A percentile compares a stretch with the other conserved stretches of the same genome.
These are phyloP conservation scores for Dolichallabes microphthalmus DNA, from an alignment of 2,113 vertebrate species.

Conservation along the genomic window DNA sequence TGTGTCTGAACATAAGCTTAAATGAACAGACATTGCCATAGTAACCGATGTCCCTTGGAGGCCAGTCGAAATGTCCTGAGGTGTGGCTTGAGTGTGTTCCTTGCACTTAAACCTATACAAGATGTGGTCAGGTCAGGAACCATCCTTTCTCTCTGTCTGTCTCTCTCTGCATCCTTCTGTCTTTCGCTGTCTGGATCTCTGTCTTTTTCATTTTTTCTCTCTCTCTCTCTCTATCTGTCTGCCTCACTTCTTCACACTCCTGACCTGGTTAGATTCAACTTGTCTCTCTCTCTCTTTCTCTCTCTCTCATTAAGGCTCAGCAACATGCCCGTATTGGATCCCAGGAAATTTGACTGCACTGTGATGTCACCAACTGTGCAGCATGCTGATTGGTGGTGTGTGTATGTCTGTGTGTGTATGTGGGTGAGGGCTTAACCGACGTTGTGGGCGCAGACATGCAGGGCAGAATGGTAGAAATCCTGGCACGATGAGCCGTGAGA, in stretches of 20 bases:
- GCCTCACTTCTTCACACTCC: constrained; percentile 24
- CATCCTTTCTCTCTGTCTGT: constrained; percentile 1
- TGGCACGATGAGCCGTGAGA: constrained; percentile 66
- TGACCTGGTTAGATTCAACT: constrained; percentile 32
- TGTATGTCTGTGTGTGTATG: constrained; percentile 21
- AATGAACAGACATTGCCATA: constrained; percentile 54
- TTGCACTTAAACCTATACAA: constrained; percentile 39
- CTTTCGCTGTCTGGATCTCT: neutral
- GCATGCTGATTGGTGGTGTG: constrained; percentile 62
- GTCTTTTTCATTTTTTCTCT: neutral
- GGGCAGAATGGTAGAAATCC: constrained; percentile 61
- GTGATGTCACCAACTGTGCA: constrained; percentile 65
- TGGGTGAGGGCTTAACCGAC: constrained; percentile 32
- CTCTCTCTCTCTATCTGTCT: constrained; percentile 14
- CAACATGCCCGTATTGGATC: constrained; percentile 71
- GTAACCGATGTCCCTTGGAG: constrained; percentile 55
- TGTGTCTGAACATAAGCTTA: constrained; percentile 46
- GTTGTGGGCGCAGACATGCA: constrained; percentile 55
- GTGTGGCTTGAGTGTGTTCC: constrained; percentile 39
- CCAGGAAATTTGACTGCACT: constrained; percentile 69
- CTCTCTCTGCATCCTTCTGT: neutral
- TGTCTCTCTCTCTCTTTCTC: constrained; percentile 52
- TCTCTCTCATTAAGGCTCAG: constrained; percentile 59
- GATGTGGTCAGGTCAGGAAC: constrained; percentile 12
- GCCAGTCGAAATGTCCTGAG: constrained; percentile 48